Evolutionary conservation across 2,888 invertebrate genomes (phyloP).

Genomic region (Minunthozetes semirufus): DNA sequence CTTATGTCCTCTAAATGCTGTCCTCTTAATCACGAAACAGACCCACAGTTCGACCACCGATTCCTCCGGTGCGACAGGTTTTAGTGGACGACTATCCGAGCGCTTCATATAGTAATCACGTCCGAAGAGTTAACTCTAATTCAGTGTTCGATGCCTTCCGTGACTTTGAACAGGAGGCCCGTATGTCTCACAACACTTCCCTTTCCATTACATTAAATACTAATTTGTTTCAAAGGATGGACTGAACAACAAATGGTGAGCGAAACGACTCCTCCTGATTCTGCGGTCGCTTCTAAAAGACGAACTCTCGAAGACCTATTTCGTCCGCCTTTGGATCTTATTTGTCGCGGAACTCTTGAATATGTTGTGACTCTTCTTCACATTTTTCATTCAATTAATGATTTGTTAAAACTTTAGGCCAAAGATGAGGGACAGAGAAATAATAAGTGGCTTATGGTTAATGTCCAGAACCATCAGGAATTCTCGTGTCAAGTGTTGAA

Average conservation of each 20-base stretch:
- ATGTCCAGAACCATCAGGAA: constrained; percentile 62
- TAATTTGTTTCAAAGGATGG: constrained; percentile 43
- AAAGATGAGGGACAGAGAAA: constrained; percentile 55
- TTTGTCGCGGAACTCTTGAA: constrained; percentile 58
- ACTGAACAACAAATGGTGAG: constrained; percentile 43
- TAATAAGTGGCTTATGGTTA: constrained; percentile 63
- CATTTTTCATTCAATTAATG: neutral
- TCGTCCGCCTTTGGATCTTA: constrained; percentile 61
- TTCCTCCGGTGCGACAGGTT: constrained; percentile 51
- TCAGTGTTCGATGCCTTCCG: constrained; percentile 53
- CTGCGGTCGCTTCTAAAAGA: constrained; percentile 40
- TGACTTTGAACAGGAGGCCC: constrained; percentile 52
- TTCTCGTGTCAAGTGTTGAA: constrained; percentile 64
- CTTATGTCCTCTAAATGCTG: neutral
- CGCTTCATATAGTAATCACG: constrained; percentile 42
- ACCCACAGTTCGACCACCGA: constrained; percentile 50
- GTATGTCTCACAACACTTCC: constrained; percentile 44
- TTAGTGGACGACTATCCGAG: constrained; percentile 48
- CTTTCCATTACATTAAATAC: neutral
- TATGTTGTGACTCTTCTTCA: constrained; percentile 47
- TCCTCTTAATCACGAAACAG: neutral
- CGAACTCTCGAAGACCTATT: constrained; percentile 61
- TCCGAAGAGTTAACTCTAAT: constrained; percentile 36
- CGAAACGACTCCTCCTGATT: neutral
- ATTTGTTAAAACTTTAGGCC: constrained; percentile 48